Base-by-base conservation (phyloP, 2,113 vertebrate species). In the Morone chrysops region DNA sequence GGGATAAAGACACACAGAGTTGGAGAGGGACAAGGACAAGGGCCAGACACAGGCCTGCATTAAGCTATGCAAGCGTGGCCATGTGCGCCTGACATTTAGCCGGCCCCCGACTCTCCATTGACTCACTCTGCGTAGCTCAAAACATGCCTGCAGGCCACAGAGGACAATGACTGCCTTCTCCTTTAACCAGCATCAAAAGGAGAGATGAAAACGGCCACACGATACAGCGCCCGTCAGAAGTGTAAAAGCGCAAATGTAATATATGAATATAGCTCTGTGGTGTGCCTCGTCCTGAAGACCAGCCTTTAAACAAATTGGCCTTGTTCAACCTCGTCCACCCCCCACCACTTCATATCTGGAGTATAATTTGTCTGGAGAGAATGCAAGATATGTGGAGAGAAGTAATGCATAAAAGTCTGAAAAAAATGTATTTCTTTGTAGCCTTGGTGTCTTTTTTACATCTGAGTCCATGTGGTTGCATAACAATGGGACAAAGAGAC, bases 71-170 rank as follows among this genome's bases (percentile, higher is more conserved):
- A 92, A 95, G 94, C 92, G 89, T 92, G 89, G 93, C 95, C 95
- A 95, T 96, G 95, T 94, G 94, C 80, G 91, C 86, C 94, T 96
- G 95, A 97, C 96, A 96, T 97, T 97, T 96, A 96, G 95, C 95
- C 93, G 92, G 94, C 94, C 94, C 94, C 91, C 90, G 83, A 92
- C 94, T 88, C 94, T 94, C 93, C 91, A 91, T 81, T 87, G 81
- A 89, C 86, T 93, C 94, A 92, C 90, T 94, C 84, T 92, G 89
- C 83, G 84, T 90, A 94, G 95, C 94, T 94, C 87, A 94, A 93
- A 96, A 94, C 95, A 93, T 95, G 95, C 96, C 96, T 96, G 88
- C 92, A 89, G 97, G 96, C 96, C 94, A 94, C 91, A 77, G 87
- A 92, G 95, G 94, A 97, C 96, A 97, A 97, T 96, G 94, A 89